Base-by-base conservation (phyloP, 2,113 vertebrate genomes). In the Carassius gibelio region DNA sequence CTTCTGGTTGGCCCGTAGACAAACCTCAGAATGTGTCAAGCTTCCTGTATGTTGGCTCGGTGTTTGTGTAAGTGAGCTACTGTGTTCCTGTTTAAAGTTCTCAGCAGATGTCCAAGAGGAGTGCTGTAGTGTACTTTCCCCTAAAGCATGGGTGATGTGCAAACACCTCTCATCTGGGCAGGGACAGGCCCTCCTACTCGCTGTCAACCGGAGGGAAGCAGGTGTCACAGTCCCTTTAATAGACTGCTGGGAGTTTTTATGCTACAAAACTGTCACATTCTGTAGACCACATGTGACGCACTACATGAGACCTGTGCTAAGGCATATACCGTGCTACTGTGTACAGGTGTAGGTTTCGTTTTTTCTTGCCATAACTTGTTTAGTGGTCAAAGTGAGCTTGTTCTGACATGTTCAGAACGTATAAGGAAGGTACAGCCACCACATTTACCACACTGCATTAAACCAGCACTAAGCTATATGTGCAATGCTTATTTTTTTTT, bases 51-150 rank as follows among this genome's bases (percentile, higher is more conserved):
- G 42, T 30, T 69, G 86, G 83, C 36, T 30, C 52, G 61, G 80
- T 75, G 66, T 14, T 83, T 88, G 86, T 89, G 80, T 83, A 79
- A 85, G 61, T 45, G 81, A 84, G 88, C 19, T 83, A 78, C 68
- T 52, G 87, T 77, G 84, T 87, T 61, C 84, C 84, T 82, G 72
- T 76, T 15, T 38, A 76, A 19, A 81, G 30, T 72, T 48, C 72
- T 88, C 23, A 57, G 50, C 66, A 85, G 80, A 69, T 82, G 80
- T 85, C 71, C 88, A 42, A 72, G 75, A 71, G 86, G 38, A 88
- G 61, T 77, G 3, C 19, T 82, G 82, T 90, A 64, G 52, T 90
- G 93, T 94, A 91, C 91, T 93, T 94, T 88, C 92, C 93, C 91
- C 74, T 74, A 55, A 38, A 82, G 59, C 36, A 75, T 26, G 17